Evolutionary conservation across 2,797 vertebrate species (phyloP), one percentile per base, ranked within the genome.

Genomic region (Rhabdomys pumilio): DNA sequence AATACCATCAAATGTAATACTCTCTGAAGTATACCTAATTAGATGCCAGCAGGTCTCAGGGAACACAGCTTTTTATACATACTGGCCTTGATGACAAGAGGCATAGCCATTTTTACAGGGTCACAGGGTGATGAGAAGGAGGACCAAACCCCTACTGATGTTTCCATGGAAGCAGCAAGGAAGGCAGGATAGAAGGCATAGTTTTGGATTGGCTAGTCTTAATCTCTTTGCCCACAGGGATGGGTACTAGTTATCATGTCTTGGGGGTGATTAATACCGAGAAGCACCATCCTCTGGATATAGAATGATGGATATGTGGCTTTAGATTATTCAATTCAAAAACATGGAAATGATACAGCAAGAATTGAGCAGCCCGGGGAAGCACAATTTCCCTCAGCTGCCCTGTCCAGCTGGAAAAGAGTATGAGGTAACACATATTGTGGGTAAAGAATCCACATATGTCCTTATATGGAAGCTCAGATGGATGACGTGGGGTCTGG

Each of bases 301-400:
- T 47, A 26, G 0, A 31, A 14, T 47, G 38, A 38, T 15, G 47
- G 24, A 50, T 61, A 12, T 31, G 6, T 3, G 26, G 34, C 41
- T 93, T 53, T 17, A 50, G 1, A 9, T 76, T n/a, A 38, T 22
- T 67, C 41, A 50, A 0, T 65, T 65, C 44, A 44, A 14, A 47
- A 8, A n/a, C 14, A 22, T 19, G 41, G 53, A 24, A 7, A 5
- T 29, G 34, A 14, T 26, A 11, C 4, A 26, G 31, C 2, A 55
- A 44, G 24, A 83, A 44, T 41, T 96, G 53, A n/a, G 22, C 47
- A 12, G 12, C 1, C 20, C 24, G 24, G n/a, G 6, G 12, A 63
- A 38, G 6, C 0, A 1, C 4, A 26, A 26, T 44, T 4, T 50
- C 55, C 26, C 22, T 20, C 17, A 1, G 17, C 34, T n/a, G 17